Percentiles rank a stretch among this genome's conserved stretches.
Evolutionary conservation across 1,140 invertebrate genomes (phyloP).

Genomic region (Cryptotermes secundus): DNA sequence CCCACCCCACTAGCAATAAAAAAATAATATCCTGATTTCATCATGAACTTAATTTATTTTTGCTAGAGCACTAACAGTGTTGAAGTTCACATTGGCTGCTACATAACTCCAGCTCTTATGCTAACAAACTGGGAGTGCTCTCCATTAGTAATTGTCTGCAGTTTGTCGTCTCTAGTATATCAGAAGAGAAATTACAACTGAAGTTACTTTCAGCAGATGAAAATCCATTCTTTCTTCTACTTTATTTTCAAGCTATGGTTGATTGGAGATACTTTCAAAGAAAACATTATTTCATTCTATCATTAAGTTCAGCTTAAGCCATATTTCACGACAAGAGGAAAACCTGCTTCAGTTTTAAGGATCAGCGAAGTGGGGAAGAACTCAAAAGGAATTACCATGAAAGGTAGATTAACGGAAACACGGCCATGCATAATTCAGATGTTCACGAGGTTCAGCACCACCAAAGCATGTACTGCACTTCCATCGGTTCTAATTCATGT

Average conservation of each 20-base stretch:
- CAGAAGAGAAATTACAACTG: no score
- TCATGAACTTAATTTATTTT: no score
- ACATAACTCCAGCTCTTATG: no score
- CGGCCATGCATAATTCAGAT: slow-evolving; percentile 12
- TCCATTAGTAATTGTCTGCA: no score
- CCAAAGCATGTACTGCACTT: not conserved
- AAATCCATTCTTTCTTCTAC: not conserved
- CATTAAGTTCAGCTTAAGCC: not conserved
- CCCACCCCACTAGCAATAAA: no score
- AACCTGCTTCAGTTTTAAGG: not conserved
- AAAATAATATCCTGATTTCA: no score
- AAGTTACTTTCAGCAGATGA: not conserved
- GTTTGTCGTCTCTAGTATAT: no score
- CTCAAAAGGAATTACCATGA: not conserved
- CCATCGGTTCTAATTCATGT: slow-evolving; percentile 4
- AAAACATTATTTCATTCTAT: not conserved
- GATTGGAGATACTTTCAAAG: slow-evolving; percentile 1
- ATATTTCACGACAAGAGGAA: slow-evolving; percentile 15
- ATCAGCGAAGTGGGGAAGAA: not conserved
- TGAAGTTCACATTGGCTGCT: no score
- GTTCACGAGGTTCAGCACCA: not conserved
- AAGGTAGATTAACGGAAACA: not conserved
- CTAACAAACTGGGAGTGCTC: no score
- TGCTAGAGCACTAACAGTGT: no score
- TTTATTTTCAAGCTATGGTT: not conserved